These are phyloP conservation scores for Pseudomugil tenellus DNA, from an alignment of 2,797 vertebrate genomes.

Conservation along the genomic window DNA sequence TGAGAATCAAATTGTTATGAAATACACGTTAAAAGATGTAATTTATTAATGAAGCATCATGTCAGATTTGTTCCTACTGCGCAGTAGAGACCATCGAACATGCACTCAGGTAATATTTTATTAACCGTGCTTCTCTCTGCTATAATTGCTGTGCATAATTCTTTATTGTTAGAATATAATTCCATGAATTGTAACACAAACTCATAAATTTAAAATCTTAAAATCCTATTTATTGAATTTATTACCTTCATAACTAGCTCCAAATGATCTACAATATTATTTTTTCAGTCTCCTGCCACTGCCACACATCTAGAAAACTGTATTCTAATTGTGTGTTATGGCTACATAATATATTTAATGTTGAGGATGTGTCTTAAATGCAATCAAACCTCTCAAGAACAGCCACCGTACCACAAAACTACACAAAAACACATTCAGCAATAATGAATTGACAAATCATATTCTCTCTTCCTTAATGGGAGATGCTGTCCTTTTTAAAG, in stretches of 20 bases:
- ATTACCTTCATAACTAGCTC: background rate
- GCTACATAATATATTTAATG: background rate
- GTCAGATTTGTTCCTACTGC: background rate
- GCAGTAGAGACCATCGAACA: background rate
- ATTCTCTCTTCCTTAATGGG: conserved; percentile 5
- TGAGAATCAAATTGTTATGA: background rate
- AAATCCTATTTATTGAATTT: background rate
- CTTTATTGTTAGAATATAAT: background rate
- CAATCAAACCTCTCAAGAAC: background rate
- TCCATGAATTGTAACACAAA: background rate
- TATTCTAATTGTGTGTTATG: background rate
- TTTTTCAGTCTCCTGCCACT: background rate
- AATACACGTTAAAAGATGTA: background rate
- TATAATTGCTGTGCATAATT: too few species aligned
- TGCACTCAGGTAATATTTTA: too few species aligned
- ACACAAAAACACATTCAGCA: background rate
- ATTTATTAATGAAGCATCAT: background rate
- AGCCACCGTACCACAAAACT: background rate
- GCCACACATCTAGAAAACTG: background rate
- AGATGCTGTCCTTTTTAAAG: conserved; percentile 15
- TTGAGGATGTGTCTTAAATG: background rate
- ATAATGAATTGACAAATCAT: background rate
- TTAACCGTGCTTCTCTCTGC: too few species aligned
- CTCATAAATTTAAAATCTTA: background rate
- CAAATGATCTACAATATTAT: too few species aligned